Evolutionary conservation across 2,888 invertebrate species (phyloP).

Genomic region (Rhyacophila evoluta): DNA sequence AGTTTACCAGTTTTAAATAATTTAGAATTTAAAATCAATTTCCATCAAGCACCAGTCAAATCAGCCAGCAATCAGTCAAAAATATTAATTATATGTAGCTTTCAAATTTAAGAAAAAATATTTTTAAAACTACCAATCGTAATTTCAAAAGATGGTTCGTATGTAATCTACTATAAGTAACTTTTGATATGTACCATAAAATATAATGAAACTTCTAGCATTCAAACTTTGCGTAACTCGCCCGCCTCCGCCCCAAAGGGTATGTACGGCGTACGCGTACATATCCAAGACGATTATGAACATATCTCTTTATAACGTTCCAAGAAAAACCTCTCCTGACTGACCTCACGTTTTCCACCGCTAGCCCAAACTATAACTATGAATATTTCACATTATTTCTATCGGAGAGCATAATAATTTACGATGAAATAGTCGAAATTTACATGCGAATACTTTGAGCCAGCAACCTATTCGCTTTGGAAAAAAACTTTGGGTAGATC

Average conservation of each 20-base stretch:
- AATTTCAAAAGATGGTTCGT: too few relatives aligned
- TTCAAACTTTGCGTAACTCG: neutral
- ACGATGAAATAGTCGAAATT: neutral
- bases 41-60: too few relatives aligned
- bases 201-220: neutral
- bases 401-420: neutral
- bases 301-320: neutral
- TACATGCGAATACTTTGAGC: neutral
- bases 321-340: neutral
- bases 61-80: too few relatives aligned
- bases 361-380: neutral
- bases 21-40: too few relatives aligned
- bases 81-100: too few relatives aligned
- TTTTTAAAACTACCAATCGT: too few relatives aligned
- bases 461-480: neutral
- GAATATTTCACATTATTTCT: conserved; percentile 5
- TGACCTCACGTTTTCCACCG: neutral
- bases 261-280: neutral
- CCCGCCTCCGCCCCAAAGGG: neutral
- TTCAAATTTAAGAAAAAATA: too few relatives aligned
- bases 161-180: too few relatives aligned
- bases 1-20: too few relatives aligned
- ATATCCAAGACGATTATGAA: neutral
- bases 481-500: neutral
- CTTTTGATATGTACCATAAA: neutral